Evolutionary conservation across 2,113 vertebrate genomes (phyloP), one percentile per base, ranked within the genome.

Genomic region (Stegastes partitus): DNA sequence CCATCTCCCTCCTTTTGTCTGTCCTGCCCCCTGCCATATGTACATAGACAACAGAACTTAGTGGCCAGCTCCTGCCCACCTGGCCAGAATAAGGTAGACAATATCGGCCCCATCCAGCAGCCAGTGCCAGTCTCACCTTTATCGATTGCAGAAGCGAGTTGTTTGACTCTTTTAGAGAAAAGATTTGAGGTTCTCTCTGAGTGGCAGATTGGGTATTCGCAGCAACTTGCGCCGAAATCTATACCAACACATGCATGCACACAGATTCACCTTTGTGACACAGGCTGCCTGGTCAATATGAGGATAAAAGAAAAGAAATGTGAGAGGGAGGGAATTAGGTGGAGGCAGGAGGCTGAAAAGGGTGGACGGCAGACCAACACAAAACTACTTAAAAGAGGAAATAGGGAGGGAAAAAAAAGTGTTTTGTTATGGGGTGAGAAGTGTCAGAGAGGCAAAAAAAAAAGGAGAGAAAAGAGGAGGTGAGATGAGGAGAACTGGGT

Each of bases 381-480:
- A 63, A 28, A 64, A 31, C 3, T 23, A 34, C 31, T 34, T 64
- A 45, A 56, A 66, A 49, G 66, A 76, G 45, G 31, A 79, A 73
- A 70, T 14, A 14, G 22, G 61, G 10, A 39, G 15, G 56, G 12
- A 31, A 12, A 7, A 1, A 55, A 31, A 58, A 26, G 19, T 26
- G 34, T 65, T 90, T 82, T 78, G 73, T 86, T 76, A 82, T 61
- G 49, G 53, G 47, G 58, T 58, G 74, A 84, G 73, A 62, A 56
- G 73, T 85, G 72, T 72, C 49, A 84, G 47, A 68, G 49, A 71
- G 5, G 6, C n/a, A 77, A 82, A 64, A 31, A 68, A 56, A 77
- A 26, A 23, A 58, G 34, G 44, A 58, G 47, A 22, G 42, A 68
- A 68, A 55, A 53, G 73, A 50, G 0, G 16, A 80, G 62, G 62